Percentiles rank a stretch among this genome's conserved stretches.
phyloP scores from a whole-genome alignment of 2,113 vertebrate species.

The Gymnorhina tibicen region DNA sequence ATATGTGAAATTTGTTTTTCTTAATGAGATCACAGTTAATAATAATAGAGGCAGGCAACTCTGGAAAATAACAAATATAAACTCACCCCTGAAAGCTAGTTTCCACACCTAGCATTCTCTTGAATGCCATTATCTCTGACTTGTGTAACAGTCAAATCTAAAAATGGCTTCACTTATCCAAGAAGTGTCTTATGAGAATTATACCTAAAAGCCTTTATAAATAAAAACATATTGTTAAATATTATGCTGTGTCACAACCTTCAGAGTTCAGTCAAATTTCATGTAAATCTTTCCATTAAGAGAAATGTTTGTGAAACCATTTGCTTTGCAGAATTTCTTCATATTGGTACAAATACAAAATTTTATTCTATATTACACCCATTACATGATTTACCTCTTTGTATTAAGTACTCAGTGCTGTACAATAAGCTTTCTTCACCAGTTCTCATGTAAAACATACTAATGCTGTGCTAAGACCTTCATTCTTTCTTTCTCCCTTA shows the following conservation, averaged over 20 bases:
- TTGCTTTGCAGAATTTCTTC: background rate
- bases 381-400: background rate
- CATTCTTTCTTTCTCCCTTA: background rate
- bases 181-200: background rate
- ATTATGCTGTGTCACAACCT: background rate
- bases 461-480: background rate
- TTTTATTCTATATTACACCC: background rate
- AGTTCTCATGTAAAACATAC: background rate
- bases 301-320: background rate
- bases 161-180: background rate
- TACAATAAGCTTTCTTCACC: background rate
- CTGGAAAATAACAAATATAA: slow-evolving; percentile 18
- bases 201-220: background rate
- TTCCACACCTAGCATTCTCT: background rate
- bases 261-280: background rate
- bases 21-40: slow-evolving; percentile 4
- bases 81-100: background rate
- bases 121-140: background rate
- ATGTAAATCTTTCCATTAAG: background rate
- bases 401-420: background rate
- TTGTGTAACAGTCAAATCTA: background rate
- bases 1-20: slow-evolving; percentile 18
- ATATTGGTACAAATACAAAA: background rate
- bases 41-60: background rate
- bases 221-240: background rate